Evolutionary conservation across 2,888 invertebrate genomes (phyloP).

Genomic region (Acronicta psi): DNA sequence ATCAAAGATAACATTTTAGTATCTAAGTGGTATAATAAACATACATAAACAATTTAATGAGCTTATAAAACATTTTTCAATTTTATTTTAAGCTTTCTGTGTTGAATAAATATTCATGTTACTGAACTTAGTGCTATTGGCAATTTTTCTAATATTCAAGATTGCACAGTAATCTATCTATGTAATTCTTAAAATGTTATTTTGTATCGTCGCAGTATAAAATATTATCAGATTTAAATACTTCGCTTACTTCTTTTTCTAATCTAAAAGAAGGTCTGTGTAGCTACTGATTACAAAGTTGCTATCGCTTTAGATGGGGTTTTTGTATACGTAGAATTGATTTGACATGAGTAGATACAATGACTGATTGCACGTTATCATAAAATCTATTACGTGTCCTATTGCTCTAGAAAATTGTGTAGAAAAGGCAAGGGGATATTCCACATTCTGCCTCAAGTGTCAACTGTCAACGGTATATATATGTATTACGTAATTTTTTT

Average conservation of each 20-base stretch:
- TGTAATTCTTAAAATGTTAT: background rate
- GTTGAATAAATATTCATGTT: constrained; percentile 20
- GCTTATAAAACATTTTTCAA: no score
- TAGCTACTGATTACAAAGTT: no score
- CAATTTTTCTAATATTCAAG: constrained; percentile 13
- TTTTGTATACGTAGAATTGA: background rate
- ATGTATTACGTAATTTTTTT: background rate
- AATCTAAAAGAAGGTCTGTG: no score
- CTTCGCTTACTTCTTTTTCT: no score
- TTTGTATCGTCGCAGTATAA: background rate
- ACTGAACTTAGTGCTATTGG: constrained; percentile 20
- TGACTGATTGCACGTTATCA: constrained; percentile 9
- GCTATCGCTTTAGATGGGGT: background rate
- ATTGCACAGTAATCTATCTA: constrained; percentile 1
- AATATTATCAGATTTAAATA: no score
- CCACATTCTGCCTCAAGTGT: background rate
- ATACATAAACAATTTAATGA: no score
- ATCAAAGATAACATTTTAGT: no score
- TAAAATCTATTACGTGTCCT: background rate
- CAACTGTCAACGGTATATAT: background rate
- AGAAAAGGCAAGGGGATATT: background rate
- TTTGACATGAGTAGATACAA: constrained; percentile 11
- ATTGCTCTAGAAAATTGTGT: background rate
- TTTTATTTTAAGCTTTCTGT: background rate
- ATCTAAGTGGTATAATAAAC: no score